phyloP scores from a whole-genome alignment of 2,113 vertebrate genomes.

The Microtus richardsoni region DNA sequence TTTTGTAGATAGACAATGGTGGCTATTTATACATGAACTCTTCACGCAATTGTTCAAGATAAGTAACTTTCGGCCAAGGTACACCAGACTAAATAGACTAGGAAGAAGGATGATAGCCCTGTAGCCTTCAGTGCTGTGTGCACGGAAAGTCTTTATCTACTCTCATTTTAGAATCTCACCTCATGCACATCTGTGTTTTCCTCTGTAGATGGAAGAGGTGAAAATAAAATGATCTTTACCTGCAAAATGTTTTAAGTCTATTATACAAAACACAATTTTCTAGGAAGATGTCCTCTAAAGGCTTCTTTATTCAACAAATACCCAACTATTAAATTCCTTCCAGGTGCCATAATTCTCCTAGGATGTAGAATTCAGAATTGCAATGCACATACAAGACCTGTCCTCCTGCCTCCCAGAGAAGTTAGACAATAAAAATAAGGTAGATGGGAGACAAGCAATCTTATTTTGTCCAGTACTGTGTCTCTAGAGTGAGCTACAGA shows the following conservation, averaged over 20 bases:
- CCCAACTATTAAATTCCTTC: not conserved
- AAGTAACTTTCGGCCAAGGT: not conserved
- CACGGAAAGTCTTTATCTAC: not conserved
- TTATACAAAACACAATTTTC: not conserved
- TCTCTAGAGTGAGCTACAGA: not conserved
- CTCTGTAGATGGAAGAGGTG: not conserved
- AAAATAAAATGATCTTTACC: not conserved
- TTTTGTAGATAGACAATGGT: not conserved
- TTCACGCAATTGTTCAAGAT: not conserved
- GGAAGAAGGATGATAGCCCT: not conserved
- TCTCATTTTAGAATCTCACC: not conserved
- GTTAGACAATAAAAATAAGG: not conserved
- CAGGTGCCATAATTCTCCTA: not conserved
- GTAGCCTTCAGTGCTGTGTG: not conserved
- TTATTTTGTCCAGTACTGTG: not conserved
- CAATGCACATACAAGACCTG: not conserved
- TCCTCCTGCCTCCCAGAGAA: not conserved
- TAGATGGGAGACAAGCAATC: not conserved
- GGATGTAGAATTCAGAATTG: not conserved
- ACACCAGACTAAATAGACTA: not conserved
- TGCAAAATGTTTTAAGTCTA: not conserved
- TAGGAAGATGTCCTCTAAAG: not conserved
- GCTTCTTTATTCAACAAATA: not conserved
- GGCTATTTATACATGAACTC: not conserved
- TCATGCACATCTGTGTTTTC: not conserved